Percentiles rank a stretch among this genome's conserved stretches.
phyloP scores from a whole-genome alignment of 2,113 vertebrate genomes.

The Drymodes brunneopygia region DNA sequence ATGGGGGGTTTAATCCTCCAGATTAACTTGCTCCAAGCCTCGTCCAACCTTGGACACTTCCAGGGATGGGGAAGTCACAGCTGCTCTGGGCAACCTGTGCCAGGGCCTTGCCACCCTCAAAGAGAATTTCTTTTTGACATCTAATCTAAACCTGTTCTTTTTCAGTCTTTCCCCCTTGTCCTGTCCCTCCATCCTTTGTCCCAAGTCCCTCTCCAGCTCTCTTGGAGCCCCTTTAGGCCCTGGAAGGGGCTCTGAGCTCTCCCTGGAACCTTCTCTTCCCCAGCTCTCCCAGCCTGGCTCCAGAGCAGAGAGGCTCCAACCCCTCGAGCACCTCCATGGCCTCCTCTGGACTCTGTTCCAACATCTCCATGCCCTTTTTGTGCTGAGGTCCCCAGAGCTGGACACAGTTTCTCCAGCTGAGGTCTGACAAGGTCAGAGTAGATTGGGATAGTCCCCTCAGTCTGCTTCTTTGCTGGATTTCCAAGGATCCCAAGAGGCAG shows the following conservation, averaged over 20 bases:
- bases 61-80: not conserved
- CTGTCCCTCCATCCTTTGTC: not conserved
- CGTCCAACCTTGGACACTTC: not conserved
- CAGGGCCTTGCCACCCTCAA: not conserved
- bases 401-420: not conserved
- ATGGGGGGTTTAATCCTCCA: not conserved
- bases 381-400: not conserved
- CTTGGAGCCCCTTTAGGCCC: not conserved
- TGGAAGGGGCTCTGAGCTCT: not conserved
- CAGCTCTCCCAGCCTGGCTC: not conserved
- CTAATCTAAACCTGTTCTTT: not conserved
- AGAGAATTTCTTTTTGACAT: not conserved
- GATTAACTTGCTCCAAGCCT: not conserved
- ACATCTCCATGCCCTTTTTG: not conserved
- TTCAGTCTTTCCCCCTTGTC: not conserved
- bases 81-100: not conserved
- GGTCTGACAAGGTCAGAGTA: not conserved
- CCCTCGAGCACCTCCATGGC: accelerated
- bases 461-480: not conserved
- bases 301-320: not conserved
- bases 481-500: not conserved
- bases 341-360: not conserved
- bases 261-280: not conserved
- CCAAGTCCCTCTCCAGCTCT: not conserved
- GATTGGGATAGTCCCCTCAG: not conserved